Evolutionary conservation across 2,797 vertebrate species (phyloP).

Genomic region (Molossus molossus): DNA sequence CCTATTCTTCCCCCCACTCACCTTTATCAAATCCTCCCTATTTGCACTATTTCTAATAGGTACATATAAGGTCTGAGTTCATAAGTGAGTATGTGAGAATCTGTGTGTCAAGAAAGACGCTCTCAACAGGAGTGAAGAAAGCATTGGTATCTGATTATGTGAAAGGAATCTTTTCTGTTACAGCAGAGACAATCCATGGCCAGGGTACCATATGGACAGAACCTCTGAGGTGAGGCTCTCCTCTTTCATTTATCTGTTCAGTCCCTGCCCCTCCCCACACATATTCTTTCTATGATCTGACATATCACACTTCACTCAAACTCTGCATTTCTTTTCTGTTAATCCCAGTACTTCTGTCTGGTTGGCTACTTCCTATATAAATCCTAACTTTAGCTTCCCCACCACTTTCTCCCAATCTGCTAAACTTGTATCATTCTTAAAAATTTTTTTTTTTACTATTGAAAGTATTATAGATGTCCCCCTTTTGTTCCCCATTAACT

Average conservation of each 20-base stretch:
- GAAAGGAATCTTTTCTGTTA: background rate
- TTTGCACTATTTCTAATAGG: background rate
- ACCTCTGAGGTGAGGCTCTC: background rate
- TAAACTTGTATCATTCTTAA: background rate
- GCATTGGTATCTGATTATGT: background rate
- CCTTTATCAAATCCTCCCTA: background rate
- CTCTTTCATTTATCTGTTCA: background rate
- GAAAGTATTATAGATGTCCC: too few relatives aligned
- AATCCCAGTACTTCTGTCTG: background rate
- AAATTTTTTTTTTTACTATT: too few relatives aligned
- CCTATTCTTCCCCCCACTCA: background rate
- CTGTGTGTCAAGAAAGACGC: background rate
- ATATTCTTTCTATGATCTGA: background rate
- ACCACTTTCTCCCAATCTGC: background rate
- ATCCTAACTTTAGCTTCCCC: background rate
- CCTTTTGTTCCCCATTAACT: too few relatives aligned
- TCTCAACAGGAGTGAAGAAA: background rate
- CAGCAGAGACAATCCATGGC: background rate
- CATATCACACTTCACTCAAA: background rate
- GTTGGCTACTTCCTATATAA: background rate
- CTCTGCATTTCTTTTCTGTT: background rate
- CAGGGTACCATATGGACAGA: background rate
- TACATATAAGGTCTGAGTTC: background rate
- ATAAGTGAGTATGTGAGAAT: background rate
- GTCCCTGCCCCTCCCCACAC: background rate